Conservation (phyloP, 2,888 invertebrate genomes). For the Scaptomyza tumidula region DNA sequence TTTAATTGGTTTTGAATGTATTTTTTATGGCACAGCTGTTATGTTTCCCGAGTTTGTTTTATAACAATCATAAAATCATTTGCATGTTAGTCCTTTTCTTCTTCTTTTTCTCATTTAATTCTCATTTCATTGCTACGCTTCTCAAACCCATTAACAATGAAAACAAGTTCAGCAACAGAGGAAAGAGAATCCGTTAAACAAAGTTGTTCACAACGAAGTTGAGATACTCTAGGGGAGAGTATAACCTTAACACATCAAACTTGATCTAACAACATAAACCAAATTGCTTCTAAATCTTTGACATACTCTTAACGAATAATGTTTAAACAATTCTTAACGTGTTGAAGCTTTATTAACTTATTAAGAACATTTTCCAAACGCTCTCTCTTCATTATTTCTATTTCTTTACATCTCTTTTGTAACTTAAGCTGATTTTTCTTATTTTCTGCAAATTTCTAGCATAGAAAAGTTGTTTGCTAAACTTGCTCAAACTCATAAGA, state of each 20-base stretch:
- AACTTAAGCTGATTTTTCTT: too few species aligned
- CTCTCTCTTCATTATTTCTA: too few species aligned
- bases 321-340: too few species aligned
- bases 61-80: constrained; percentile 49
- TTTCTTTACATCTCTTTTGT: too few species aligned
- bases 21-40: constrained; percentile 42
- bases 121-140: background rate
- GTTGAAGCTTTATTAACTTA: too few species aligned
- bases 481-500: background rate
- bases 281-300: background rate
- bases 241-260: background rate
- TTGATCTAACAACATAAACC: too few species aligned
- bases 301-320: background rate
- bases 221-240: constrained; percentile 10
- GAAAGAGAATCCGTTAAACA: background rate
- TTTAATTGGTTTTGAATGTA: background rate
- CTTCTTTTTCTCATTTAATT: background rate
- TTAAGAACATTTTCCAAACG: too few species aligned
- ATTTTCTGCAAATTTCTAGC: too few species aligned
- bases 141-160: constrained; percentile 64
- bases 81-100: constrained; percentile 45
- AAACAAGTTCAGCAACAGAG: constrained; percentile 26
- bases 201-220: constrained; percentile 1
- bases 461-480: too few species aligned
- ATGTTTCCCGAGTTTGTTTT: constrained; percentile 23